These are phyloP conservation scores for Taphrorychus bicolor DNA, from an alignment of 2,888 invertebrate species.

Conservation along the genomic window DNA sequence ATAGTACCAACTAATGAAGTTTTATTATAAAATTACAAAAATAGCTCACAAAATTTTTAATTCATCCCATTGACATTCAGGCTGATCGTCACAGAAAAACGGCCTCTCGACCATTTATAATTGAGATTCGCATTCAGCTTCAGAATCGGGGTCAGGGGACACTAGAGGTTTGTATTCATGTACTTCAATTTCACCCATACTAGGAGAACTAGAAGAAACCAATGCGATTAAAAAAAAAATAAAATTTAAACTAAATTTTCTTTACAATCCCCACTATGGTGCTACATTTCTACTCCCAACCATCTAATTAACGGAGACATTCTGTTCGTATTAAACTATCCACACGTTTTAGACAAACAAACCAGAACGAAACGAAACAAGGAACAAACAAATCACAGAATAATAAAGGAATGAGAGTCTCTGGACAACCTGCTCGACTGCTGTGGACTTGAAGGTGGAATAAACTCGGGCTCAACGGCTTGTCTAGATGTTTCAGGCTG, in stretches of 20 bases:
- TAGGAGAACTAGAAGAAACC: not conserved
- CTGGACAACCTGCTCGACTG: slow-evolving; percentile 23
- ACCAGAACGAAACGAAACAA: not conserved
- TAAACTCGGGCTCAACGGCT: slow-evolving; percentile 17
- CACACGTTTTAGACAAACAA: too few species aligned
- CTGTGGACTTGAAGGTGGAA: slow-evolving; percentile 31
- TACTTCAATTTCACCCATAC: not conserved
- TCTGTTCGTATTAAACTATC: too few species aligned
- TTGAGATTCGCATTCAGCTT: not conserved
- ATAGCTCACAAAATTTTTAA: not conserved
- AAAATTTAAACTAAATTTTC: not conserved
- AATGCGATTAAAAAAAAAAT: not conserved
- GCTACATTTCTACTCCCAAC: not conserved
- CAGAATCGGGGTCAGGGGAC: not conserved
- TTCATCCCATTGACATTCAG: not conserved
- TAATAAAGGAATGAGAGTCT: not conserved
- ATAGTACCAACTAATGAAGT: not conserved
- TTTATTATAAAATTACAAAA: not conserved
- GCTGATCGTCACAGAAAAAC: not conserved
- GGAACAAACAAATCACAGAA: not conserved
- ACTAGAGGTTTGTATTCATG: not conserved
- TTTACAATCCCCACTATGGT: too few species aligned
- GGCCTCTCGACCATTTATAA: not conserved
- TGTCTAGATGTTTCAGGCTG: not conserved
- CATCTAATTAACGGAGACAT: too few species aligned